A percentile compares a stretch with the other conserved stretches of the same genome.
phyloP scores from a whole-genome alignment of 2,888 invertebrate genomes.

The Auanema freiburgensis region DNA sequence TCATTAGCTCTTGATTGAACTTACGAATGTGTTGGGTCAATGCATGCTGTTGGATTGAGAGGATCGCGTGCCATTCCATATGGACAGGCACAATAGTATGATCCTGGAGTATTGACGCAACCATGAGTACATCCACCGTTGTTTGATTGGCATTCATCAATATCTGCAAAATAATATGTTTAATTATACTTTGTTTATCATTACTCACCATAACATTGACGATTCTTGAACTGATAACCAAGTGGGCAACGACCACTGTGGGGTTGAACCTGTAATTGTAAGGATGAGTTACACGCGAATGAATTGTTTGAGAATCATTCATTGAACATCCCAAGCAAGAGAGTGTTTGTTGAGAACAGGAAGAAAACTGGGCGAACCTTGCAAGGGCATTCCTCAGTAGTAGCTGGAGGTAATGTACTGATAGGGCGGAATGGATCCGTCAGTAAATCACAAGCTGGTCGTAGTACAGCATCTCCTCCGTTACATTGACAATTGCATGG shows the following conservation, averaged over 20 bases:
- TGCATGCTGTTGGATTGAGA: slow-evolving; percentile 49
- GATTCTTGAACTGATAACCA: slow-evolving; percentile 43
- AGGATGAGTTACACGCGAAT: too few relatives aligned
- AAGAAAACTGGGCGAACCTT: slow-evolving; percentile 6
- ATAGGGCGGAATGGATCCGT: slow-evolving; percentile 44
- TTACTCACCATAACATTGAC: slow-evolving; percentile 46
- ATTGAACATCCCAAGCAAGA: not conserved
- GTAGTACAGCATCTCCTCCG: slow-evolving; percentile 49
- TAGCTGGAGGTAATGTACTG: slow-evolving; percentile 55
- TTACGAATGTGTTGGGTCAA: slow-evolving; percentile 43
- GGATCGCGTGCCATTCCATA: slow-evolving; percentile 60
- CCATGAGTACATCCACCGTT: slow-evolving; percentile 62
- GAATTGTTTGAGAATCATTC: too few relatives aligned
- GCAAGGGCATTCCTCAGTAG: slow-evolving; percentile 52
- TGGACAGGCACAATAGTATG: slow-evolving; percentile 63
- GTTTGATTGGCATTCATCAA: slow-evolving; percentile 55
- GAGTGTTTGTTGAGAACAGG: too few relatives aligned
- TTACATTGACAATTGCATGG: slow-evolving; percentile 54
- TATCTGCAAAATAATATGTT: slow-evolving; percentile 39
- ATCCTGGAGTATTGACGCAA: slow-evolving; percentile 62
- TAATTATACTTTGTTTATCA: not conserved
- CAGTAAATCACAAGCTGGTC: slow-evolving; percentile 47
- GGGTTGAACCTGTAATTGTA: slow-evolving; percentile 26
- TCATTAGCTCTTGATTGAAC: slow-evolving; percentile 4
- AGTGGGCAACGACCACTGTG: slow-evolving; percentile 49